phyloP scores from a whole-genome alignment of 2,888 invertebrate genomes.

The Pseudococcus viburni region DNA sequence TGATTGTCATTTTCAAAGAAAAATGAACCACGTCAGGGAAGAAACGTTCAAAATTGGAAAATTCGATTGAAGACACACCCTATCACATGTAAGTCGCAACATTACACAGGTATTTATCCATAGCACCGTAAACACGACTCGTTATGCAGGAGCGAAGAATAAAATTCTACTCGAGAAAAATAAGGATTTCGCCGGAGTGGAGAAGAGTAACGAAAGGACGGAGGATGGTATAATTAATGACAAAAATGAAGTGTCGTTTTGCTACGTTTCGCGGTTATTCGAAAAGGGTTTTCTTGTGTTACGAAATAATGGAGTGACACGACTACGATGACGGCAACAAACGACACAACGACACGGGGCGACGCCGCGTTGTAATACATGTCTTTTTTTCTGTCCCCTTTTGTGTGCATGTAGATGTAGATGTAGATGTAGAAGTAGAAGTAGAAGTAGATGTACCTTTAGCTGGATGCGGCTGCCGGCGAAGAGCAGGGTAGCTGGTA shows the following conservation, averaged over 20 bases:
- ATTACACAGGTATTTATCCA: no score
- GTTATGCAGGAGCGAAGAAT: no score
- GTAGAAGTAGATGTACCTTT: neutral
- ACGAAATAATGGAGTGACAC: slow-evolving; percentile 17
- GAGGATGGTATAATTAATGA: slow-evolving; percentile 20
- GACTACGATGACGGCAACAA: neutral
- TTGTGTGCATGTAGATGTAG: neutral
- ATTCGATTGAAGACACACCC: no score
- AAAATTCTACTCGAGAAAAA: no score
- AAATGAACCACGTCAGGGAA: no score
- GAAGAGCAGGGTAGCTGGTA: neutral
- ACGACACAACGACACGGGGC: neutral
- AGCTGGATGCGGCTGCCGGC: no score
- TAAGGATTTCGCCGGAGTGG: no score
- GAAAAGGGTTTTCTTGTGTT: slow-evolving; percentile 17
- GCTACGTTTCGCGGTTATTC: slow-evolving; percentile 27
- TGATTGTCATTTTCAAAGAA: no score
- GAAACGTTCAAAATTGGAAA: no score
- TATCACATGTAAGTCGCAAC: no score
- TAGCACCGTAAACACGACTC: no score
- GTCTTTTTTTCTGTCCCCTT: neutral
- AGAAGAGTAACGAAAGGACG: no score
- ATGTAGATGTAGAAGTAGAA: neutral
- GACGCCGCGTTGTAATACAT: neutral
- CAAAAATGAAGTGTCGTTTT: slow-evolving; percentile 27